Conservation (phyloP, 2,888 invertebrate genomes). For the Xestoiulus laeticollis region DNA sequence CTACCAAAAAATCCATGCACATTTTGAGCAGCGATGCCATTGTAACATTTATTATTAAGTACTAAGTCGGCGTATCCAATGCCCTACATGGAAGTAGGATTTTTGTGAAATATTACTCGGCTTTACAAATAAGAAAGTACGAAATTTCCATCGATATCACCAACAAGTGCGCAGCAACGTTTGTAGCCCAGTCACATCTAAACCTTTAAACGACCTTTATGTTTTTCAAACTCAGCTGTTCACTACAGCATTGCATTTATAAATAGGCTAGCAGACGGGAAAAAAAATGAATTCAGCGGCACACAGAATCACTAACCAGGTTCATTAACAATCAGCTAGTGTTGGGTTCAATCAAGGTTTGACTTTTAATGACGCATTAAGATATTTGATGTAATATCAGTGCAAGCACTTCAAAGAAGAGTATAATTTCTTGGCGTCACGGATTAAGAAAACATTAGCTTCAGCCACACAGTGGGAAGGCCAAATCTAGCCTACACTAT, state of each 20-base stretch:
- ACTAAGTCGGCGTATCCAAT: neutral
- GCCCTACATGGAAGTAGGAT: neutral
- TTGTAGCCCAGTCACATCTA: neutral
- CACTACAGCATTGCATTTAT: neutral
- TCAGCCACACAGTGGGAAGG: too few species aligned
- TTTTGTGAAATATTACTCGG: neutral
- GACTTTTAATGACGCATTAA: neutral
- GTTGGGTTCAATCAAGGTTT: neutral
- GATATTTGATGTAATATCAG: too few species aligned
- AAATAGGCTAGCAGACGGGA: neutral
- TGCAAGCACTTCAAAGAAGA: too few species aligned
- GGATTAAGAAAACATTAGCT: too few species aligned
- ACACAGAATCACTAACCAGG: neutral
- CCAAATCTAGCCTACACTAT: too few species aligned
- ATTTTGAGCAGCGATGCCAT: neutral
- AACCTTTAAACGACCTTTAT: conserved; percentile 34
- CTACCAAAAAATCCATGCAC: neutral
- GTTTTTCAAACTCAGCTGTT: neutral
- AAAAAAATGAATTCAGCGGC: neutral
- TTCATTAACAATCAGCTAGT: neutral
- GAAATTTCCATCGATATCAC: neutral
- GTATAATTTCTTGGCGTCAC: too few species aligned
- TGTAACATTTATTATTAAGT: neutral
- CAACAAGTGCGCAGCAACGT: neutral
- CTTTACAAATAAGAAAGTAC: neutral